Percentiles rank a stretch among this genome's conserved stretches.
Evolutionary conservation across 2,888 invertebrate genomes (phyloP).

Genomic region (Limnephilus auricula): DNA sequence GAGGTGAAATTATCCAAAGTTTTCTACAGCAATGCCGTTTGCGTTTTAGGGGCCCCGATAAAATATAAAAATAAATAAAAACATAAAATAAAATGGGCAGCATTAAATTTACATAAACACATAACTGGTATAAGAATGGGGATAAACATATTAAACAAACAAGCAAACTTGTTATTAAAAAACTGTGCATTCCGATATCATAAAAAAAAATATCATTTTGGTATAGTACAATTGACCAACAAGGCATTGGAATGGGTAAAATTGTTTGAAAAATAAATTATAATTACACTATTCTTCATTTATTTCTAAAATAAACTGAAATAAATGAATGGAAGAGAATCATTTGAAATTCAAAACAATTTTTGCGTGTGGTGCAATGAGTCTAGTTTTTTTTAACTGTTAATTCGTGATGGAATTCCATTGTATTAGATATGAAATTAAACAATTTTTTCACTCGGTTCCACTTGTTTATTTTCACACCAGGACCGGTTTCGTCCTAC

Average conservation of each 20-base stretch:
- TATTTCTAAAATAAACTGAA: background rate
- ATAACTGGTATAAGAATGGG: background rate
- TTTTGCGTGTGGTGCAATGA: too few species aligned
- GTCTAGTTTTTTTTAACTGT: too few species aligned
- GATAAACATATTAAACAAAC: background rate
- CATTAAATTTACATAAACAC: background rate
- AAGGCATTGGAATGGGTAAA: background rate
- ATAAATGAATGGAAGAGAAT: background rate
- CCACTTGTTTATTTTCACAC: too few species aligned
- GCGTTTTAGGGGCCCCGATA: constrained; percentile 46
- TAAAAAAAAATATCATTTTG: background rate
- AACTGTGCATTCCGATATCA: background rate
- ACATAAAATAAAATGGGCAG: constrained; percentile 7
- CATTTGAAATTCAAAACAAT: too few species aligned
- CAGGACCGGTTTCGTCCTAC: too few species aligned
- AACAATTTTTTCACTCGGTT: too few species aligned
- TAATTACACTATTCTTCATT: background rate
- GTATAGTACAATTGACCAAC: background rate
- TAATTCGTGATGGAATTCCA: too few species aligned
- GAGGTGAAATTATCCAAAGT: constrained; percentile 5
- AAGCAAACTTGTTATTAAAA: background rate
- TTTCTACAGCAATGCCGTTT: background rate
- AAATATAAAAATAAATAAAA: constrained; percentile 43
- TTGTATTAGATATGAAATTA: too few species aligned
- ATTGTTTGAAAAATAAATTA: background rate